A percentile compares a stretch with the other conserved stretches of the same genome.
Conservation (phyloP, 2,888 invertebrate genomes). For the Meteorus colon region DNA sequence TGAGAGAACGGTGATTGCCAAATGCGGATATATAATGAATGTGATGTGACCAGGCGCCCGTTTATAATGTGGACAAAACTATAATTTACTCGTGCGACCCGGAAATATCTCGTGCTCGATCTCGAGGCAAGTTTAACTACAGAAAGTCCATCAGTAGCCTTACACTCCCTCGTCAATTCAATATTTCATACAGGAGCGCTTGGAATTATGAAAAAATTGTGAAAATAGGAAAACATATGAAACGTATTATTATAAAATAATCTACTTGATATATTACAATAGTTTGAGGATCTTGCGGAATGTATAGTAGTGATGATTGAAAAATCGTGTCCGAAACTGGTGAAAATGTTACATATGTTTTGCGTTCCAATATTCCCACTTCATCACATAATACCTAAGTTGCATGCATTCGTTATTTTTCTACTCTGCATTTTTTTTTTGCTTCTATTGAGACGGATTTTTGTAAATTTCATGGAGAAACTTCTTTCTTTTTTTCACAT, state of each 20-base stretch:
- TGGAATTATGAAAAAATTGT: background rate
- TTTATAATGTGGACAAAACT: background rate
- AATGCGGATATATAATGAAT: slow-evolving; percentile 16
- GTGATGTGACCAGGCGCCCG: background rate
- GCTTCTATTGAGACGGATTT: background rate
- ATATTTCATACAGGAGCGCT: background rate
- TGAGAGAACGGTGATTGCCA: background rate
- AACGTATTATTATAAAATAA: background rate
- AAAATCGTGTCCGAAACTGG: background rate
- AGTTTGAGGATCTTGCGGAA: no score
- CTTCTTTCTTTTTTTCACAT: no score
- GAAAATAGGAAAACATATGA: background rate
- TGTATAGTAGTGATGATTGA: background rate
- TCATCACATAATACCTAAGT: no score
- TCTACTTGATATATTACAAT: background rate
- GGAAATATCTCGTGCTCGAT: slow-evolving; percentile 6
- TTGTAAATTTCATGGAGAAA: no score
- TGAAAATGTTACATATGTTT: background rate
- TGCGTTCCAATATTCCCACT: background rate
- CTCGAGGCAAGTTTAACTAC: background rate
- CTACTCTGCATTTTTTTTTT: background rate
- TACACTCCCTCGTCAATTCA: background rate
- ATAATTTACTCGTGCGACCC: background rate
- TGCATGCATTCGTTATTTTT: no score
- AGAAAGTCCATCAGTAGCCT: background rate